These are phyloP conservation scores for Chamaea fasciata DNA, from an alignment of 2,113 vertebrate species.

Conservation along the genomic window DNA sequence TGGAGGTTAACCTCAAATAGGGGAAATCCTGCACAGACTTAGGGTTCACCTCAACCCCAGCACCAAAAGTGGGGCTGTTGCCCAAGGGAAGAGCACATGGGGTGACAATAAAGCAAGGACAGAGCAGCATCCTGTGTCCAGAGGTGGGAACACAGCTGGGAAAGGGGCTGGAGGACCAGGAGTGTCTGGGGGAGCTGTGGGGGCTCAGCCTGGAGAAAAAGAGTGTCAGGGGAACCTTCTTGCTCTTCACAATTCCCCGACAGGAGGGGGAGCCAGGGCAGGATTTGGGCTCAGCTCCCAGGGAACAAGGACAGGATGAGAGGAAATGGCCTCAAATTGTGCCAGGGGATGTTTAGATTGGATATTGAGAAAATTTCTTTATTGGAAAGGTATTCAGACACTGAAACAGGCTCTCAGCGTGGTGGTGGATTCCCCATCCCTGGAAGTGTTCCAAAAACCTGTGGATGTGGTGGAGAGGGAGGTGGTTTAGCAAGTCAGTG, in stretches of 20 bases:
- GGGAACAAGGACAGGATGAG: background rate
- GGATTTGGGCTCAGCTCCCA: background rate
- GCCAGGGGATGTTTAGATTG: background rate
- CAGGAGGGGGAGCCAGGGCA: background rate
- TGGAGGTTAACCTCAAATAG: background rate
- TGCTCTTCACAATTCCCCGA: background rate
- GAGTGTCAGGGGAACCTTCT: background rate
- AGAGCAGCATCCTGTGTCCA: background rate
- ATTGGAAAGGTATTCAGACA: background rate
- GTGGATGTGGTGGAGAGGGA: background rate
- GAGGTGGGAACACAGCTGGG: background rate
- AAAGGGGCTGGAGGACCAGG: background rate
- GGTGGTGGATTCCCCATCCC: background rate
- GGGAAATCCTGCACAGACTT: background rate
- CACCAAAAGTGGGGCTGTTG: background rate
- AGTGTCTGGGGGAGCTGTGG: background rate
- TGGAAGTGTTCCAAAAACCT: background rate
- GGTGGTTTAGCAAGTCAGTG: background rate
- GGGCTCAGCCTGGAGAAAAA: background rate
- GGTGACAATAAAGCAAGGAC: background rate
- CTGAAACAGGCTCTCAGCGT: accelerated
- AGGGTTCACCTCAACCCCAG: background rate
- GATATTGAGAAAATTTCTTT: background rate
- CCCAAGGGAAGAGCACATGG: background rate
- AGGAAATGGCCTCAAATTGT: background rate